Evolutionary conservation across 2,113 vertebrate genomes (phyloP).

Genomic region (Pelobates fuscus): DNA sequence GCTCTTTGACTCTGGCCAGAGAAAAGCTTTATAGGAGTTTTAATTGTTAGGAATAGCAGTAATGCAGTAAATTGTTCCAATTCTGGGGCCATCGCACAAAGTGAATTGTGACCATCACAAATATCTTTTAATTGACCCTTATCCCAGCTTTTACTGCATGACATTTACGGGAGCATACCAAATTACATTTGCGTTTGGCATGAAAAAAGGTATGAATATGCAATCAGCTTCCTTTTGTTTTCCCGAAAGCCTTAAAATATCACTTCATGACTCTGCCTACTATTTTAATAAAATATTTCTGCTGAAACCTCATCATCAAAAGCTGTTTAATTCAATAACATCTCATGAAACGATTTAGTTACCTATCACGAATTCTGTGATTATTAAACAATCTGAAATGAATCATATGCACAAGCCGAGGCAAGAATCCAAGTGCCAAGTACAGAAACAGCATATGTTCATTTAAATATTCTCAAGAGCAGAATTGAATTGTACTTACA

Average conservation of each 20-base stretch:
- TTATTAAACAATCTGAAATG: neutral
- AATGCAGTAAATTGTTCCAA: no score
- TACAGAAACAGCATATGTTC: constrained; percentile 10
- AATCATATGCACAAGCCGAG: neutral
- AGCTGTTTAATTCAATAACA: constrained; percentile 34
- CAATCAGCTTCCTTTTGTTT: neutral
- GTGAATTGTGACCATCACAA: neutral
- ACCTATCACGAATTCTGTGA: constrained; percentile 36
- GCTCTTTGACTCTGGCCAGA: no score
- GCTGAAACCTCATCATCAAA: constrained; percentile 1
- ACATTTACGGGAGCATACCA: neutral
- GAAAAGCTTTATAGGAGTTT: no score
- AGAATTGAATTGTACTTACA: constrained; percentile 5
- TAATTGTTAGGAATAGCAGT: no score
- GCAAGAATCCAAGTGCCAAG: neutral
- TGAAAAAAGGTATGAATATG: neutral
- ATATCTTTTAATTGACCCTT: neutral
- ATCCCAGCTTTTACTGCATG: neutral
- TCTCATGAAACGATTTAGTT: neutral
- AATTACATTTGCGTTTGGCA: neutral
- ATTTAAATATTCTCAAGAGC: constrained; percentile 31
- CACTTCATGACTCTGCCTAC: neutral
- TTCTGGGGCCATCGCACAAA: no score
- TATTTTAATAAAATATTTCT: constrained; percentile 10
- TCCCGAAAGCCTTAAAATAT: constrained; percentile 19